Evolutionary conservation across 2,113 vertebrate species (phyloP).

Genomic region (Otolemur garnettii): DNA sequence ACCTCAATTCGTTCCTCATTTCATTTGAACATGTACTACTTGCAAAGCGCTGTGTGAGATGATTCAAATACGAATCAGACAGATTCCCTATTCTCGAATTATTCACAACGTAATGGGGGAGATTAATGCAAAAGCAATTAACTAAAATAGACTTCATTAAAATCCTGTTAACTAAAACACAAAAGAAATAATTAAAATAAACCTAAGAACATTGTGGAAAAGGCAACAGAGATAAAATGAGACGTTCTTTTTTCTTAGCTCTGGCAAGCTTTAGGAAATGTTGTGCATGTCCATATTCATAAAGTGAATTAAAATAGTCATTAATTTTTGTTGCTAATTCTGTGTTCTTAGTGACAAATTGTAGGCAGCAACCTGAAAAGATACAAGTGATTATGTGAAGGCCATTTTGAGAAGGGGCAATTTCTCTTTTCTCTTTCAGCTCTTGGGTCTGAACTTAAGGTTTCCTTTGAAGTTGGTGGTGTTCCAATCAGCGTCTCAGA

Average conservation of each 20-base stretch:
- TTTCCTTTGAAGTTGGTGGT: slow-evolving; percentile 52
- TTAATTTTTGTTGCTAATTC: background rate
- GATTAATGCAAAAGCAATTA: background rate
- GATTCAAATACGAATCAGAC: background rate
- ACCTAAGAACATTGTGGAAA: background rate
- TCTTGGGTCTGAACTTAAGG: slow-evolving; percentile 1
- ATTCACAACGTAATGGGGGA: background rate
- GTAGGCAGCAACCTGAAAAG: background rate
- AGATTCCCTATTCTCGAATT: background rate
- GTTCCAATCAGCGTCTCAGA: slow-evolving; percentile 24
- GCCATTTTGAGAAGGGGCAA: background rate
- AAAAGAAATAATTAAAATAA: slow-evolving; percentile 19
- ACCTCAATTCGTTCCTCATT: background rate
- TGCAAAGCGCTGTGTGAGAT: background rate
- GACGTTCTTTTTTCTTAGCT: background rate
- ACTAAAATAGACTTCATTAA: background rate
- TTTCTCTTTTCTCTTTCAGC: slow-evolving; percentile 42
- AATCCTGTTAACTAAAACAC: background rate
- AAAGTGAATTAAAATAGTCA: background rate
- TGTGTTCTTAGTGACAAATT: background rate
- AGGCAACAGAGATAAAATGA: background rate
- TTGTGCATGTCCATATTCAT: background rate
- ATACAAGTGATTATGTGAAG: background rate
- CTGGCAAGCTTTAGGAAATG: background rate
- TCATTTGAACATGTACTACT: background rate